Evolutionary conservation across 2,797 vertebrate genomes (phyloP).

Genomic region (Sebastiscus albofasciatus): DNA sequence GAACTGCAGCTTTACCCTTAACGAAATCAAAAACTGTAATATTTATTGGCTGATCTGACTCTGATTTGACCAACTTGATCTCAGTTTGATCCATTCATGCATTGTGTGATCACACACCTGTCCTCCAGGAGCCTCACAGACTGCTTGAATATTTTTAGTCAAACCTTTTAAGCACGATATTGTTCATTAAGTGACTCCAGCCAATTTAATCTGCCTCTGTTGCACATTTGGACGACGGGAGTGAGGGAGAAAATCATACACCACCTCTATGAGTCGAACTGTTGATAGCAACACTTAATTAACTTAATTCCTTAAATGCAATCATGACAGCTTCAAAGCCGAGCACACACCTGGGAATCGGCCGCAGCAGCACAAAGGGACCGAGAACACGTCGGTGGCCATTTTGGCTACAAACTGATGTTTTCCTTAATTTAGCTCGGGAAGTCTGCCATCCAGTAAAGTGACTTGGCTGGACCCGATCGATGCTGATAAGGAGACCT

Average conservation of each 20-base stretch:
- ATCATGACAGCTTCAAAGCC: constrained; percentile 11
- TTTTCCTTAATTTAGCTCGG: constrained; percentile 61
- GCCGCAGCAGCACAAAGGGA: constrained; percentile 29
- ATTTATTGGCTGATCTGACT: not conserved
- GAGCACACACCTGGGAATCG: constrained; percentile 33
- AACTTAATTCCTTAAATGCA: constrained; percentile 36
- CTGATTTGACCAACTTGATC: not conserved
- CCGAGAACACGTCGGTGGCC: not conserved
- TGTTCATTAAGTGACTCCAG: not conserved
- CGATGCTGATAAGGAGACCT: constrained; percentile 63
- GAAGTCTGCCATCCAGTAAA: constrained; percentile 58
- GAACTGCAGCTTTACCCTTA: not conserved
- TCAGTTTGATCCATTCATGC: not conserved
- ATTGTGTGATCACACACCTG: not conserved
- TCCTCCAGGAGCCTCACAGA: not conserved
- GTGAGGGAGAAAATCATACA: constrained; percentile 14
- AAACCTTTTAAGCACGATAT: not conserved
- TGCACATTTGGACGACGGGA: not conserved
- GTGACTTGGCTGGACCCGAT: constrained; percentile 51
- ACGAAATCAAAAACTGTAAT: not conserved
- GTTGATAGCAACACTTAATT: constrained; percentile 38
- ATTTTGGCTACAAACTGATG: constrained; percentile 57
- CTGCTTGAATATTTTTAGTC: not conserved
- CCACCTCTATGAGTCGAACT: not conserved
- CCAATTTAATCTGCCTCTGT: not conserved